phyloP scores from a whole-genome alignment of 1,140 invertebrate species.

The Diuraphis noxia region DNA sequence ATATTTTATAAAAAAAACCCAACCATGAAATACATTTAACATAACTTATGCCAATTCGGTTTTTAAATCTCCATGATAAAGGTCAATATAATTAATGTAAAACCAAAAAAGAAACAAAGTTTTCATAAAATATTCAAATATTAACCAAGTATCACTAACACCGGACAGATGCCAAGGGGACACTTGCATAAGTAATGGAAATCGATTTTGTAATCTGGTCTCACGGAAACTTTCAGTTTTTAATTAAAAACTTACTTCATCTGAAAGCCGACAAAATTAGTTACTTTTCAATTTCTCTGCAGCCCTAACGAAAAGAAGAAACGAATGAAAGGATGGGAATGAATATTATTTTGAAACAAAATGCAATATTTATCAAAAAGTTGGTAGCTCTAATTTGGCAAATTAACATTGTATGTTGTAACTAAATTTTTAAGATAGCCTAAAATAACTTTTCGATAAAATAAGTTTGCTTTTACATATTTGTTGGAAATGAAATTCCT shows the following conservation, averaged over 20 bases:
- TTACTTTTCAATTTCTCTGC: slow-evolving; percentile 44
- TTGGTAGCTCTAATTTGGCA: slow-evolving; percentile 24
- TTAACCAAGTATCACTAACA: slow-evolving; percentile 49
- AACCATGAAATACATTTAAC: neutral
- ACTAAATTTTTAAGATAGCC: slow-evolving; percentile 34
- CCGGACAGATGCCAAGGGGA: slow-evolving; percentile 41
- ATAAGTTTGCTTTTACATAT: slow-evolving; percentile 40
- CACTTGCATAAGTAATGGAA: slow-evolving; percentile 51
- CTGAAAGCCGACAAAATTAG: slow-evolving; percentile 37
- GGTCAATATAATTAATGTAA: slow-evolving; percentile 47
- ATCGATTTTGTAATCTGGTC: slow-evolving; percentile 52
- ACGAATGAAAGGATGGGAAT: neutral
- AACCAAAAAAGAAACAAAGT: slow-evolving; percentile 46
- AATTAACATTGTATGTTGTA: slow-evolving; percentile 26
- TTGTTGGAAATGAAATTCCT: slow-evolving; percentile 48
- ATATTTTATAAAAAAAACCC: neutral
- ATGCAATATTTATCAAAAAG: slow-evolving; percentile 52
- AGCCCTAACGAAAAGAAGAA: slow-evolving; percentile 1
- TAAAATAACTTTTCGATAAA: slow-evolving; percentile 35
- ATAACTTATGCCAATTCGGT: neutral
- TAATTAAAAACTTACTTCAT: slow-evolving; percentile 54
- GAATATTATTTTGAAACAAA: slow-evolving; percentile 46
- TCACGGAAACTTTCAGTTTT: slow-evolving; percentile 51
- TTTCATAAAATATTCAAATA: slow-evolving; percentile 51
- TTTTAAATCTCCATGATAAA: neutral